These are phyloP conservation scores for Phytoseiulus persimilis DNA, from an alignment of 2,888 invertebrate genomes.

Conservation along the genomic window DNA sequence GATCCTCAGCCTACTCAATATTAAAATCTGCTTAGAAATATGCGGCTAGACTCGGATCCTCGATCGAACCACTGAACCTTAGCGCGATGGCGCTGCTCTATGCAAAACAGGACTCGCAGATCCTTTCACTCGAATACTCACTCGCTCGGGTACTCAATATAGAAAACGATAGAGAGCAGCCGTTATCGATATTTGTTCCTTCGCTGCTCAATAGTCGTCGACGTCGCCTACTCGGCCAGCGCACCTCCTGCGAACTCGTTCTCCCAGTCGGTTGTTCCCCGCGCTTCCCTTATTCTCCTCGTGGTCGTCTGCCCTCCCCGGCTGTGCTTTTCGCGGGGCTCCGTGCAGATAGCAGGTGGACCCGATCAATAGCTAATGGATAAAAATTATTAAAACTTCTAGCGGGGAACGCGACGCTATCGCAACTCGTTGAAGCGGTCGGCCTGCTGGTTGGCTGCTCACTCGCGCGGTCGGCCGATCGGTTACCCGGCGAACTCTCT, in stretches of 20 bases:
- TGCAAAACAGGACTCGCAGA: not conserved
- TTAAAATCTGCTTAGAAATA: slow-evolving; percentile 5
- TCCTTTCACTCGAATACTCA: not conserved
- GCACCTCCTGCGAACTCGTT: not conserved
- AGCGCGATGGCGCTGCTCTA: not conserved
- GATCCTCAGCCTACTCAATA: slow-evolving; percentile 5
- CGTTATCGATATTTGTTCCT: not conserved
- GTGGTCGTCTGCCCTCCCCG: not conserved
- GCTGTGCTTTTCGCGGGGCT: not conserved
- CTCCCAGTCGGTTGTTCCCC: not conserved
- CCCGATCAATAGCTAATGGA: not conserved
- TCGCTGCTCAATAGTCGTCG: not conserved
- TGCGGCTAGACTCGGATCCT: not conserved
- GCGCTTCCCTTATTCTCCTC: not conserved
- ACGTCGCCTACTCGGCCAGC: not conserved
- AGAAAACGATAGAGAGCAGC: slow-evolving; percentile 5
- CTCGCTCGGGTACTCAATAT: not conserved
- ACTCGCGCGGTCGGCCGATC: not conserved
- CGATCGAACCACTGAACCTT: not conserved
- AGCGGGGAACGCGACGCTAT: not conserved
- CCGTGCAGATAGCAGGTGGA: not conserved
- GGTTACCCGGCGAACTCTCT: not conserved
- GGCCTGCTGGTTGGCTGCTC: not conserved
- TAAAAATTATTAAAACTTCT: not conserved
- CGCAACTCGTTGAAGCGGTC: not conserved